Conservation (phyloP, 1,140 invertebrate genomes). For the Meloidogyne exigua region DNA sequence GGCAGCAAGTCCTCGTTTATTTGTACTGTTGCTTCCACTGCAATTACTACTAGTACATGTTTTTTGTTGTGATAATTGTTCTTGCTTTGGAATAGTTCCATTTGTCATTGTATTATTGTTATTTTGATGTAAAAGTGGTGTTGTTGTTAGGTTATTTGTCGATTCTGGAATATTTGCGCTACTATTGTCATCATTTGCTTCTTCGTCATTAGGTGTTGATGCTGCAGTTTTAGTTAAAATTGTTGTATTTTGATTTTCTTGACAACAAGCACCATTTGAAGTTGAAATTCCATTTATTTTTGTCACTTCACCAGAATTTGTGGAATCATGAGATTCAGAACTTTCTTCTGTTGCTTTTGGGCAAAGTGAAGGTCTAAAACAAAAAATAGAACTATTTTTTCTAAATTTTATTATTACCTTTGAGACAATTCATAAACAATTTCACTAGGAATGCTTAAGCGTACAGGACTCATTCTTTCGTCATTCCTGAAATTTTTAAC, state of each 20-base stretch:
- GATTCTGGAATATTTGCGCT: not conserved
- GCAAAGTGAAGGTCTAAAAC: not conserved
- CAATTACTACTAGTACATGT: not conserved
- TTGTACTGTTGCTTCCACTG: conserved; percentile 8
- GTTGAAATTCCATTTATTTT: conserved; percentile 12
- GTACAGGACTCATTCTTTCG: conserved; percentile 8
- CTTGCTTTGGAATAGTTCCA: not conserved
- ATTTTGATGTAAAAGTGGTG: not conserved
- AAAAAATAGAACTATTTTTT: not conserved
- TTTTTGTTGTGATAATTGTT: conserved; percentile 2
- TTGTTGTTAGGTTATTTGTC: not conserved
- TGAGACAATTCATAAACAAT: conserved; percentile 19
- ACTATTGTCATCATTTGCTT: not conserved
- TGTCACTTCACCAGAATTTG: conserved; percentile 6
- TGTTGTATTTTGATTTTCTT: not conserved
- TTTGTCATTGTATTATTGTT: not conserved
- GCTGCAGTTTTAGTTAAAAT: not conserved
- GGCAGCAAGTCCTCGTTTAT: conserved; percentile 45
- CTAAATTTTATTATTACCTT: not conserved
- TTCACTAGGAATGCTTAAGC: conserved; percentile 13
- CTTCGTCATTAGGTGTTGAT: not conserved
- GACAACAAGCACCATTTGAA: not conserved
- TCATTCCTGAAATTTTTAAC: not conserved
- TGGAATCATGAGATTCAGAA: conserved; percentile 11
- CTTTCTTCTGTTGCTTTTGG: conserved; percentile 1